These are phyloP conservation scores for Corbicula japonica DNA, from an alignment of 2,888 invertebrate genomes.

Conservation along the genomic window DNA sequence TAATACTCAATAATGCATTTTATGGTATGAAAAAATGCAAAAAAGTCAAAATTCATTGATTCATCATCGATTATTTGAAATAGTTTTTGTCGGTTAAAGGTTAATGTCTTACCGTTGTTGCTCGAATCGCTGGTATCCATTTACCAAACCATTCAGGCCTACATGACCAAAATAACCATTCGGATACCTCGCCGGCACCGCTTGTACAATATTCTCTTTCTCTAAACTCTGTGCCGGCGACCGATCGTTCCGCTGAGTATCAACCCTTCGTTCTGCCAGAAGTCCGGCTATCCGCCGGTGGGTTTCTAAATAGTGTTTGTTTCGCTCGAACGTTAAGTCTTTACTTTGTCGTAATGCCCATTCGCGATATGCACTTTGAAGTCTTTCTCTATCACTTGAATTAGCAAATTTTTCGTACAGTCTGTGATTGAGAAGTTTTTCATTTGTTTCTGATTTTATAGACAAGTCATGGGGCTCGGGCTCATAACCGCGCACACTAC, in stretches of 20 bases:
- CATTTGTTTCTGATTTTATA: constrained; percentile 42
- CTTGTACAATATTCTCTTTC: constrained; percentile 63
- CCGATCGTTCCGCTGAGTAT: constrained; percentile 15
- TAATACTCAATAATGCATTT: no score
- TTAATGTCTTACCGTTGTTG: constrained; percentile 50
- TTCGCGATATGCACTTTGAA: constrained; percentile 32
- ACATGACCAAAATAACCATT: constrained; percentile 48
- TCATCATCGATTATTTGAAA: no score
- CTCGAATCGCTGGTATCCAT: constrained; percentile 51
- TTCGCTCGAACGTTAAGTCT: constrained; percentile 52
- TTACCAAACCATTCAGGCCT: constrained; percentile 39
- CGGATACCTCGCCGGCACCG: constrained; percentile 54
- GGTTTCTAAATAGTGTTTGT: constrained; percentile 57
- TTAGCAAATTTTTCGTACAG: constrained; percentile 48
- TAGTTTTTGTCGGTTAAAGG: not conserved
- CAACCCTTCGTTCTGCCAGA: constrained; percentile 44
- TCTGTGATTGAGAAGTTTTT: constrained; percentile 41
- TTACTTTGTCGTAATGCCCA: constrained; percentile 43
- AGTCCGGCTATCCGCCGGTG: constrained; percentile 60
- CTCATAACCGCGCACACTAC: constrained; percentile 44
- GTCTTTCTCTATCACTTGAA: constrained; percentile 32
- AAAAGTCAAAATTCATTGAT: no score
- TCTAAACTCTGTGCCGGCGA: constrained; percentile 41
- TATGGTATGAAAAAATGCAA: no score
- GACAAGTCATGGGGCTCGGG: constrained; percentile 62